Evolutionary conservation across 2,797 vertebrate genomes (phyloP), one percentile per base, ranked within the genome.

Genomic region (Pristis pectinata): DNA sequence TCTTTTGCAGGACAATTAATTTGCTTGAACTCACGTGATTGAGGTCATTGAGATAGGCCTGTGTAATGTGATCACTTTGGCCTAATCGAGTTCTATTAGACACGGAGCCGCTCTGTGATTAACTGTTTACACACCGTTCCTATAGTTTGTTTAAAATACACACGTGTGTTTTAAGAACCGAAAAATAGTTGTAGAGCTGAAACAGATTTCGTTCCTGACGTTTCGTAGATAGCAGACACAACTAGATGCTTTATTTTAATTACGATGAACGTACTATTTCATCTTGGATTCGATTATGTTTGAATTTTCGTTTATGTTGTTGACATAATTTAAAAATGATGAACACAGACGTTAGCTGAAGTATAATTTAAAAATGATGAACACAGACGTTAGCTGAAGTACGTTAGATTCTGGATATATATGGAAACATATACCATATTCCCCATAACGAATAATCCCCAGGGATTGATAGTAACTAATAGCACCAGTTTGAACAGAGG

Each of bases 91-190:
- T 94, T 56, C 49, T 94, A 94, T 94, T 92, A 95, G 95, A 94
- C 94, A 95, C 22, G 67, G 15, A n/a, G 41, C 79, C 56, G 22
- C 37, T n/a, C 70, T 44, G 76, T 30, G 94, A 27, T 89, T 95
- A 95, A 15, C 79, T 82, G 0, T 91, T 94, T 94, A 70, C 92
- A 94, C 41, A n/a, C 72, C 15, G n/a, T 92, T 82, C 37, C 30
- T 64, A 59, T 89, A 95, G 96, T 95, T 96, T 97, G 96, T 97
- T 97, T 97, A 96, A 96, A 96, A 96, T 95, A 95, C 96, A 85
- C 95, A 95, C 96, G 96, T 97, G 97, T 96, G 96, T 97, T 96
- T 96, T 76, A 37, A 94, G 74, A 56, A n/a, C 89, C 41, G 87
- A 1, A 93, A 10, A 64, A 9, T 34, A 95, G 95, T 94, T 95